Conservation (phyloP, 2,113 vertebrate species). For the Labeo rohita region DNA sequence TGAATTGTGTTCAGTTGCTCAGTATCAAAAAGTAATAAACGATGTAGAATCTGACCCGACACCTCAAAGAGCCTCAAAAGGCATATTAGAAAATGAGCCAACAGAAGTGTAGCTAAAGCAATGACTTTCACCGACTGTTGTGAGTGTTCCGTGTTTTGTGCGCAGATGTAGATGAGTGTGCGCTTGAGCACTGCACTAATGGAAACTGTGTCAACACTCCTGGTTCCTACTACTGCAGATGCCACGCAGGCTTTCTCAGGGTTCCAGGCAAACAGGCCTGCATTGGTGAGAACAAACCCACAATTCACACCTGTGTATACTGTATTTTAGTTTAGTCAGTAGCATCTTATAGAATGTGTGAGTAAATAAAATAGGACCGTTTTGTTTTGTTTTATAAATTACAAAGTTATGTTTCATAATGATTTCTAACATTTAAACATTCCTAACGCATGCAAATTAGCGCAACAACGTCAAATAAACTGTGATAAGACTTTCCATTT, state of each 20-base stretch:
- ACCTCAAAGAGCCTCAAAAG: neutral
- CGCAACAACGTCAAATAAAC: too few species aligned
- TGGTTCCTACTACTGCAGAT: constrained; percentile 82
- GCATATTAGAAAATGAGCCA: neutral
- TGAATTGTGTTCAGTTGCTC: neutral
- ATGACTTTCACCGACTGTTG: neutral
- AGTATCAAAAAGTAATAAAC: neutral
- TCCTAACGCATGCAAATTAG: too few species aligned
- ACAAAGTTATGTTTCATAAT: too few species aligned
- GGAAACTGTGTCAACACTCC: constrained; percentile 82
- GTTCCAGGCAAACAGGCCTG: constrained; percentile 77
- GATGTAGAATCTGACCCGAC: neutral
- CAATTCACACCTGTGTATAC: neutral
- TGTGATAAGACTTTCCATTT: too few species aligned
- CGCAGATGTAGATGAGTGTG: constrained; percentile 80
- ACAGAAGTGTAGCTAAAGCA: neutral
- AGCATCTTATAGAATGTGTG: too few species aligned
- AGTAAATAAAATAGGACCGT: too few species aligned
- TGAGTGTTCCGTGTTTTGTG: constrained; percentile 43
- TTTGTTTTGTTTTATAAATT: too few species aligned
- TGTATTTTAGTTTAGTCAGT: too few species aligned
- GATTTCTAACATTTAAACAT: too few species aligned
- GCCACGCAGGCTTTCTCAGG: constrained; percentile 77
- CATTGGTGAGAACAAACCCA: constrained; percentile 69
- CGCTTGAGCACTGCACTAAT: constrained; percentile 75